Base-by-base conservation (phyloP, 2,888 invertebrate species). In the Cryptosula pallasiana region DNA sequence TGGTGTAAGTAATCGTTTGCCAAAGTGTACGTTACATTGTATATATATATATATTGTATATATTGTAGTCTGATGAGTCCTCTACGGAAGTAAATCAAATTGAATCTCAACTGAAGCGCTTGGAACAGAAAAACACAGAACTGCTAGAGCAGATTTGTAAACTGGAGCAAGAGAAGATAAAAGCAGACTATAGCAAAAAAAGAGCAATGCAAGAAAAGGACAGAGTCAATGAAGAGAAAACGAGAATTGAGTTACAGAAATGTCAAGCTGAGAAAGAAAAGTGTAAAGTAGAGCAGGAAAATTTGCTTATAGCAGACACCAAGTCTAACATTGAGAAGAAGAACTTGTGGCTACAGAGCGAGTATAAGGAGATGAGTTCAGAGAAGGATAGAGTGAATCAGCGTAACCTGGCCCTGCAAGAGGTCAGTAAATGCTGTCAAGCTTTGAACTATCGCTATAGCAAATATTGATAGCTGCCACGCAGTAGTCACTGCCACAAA, bases 401-500 rank as follows among this genome's bases (percentile, higher is more conserved):
- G 63, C 9, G 13, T 27, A 34, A 32, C 32, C 25, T 63, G 3
- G 13, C 25, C 29, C 63, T 63, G n/a, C 63, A 63, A 27, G 63
- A 63, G 63, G 63, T 63, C 5, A 9, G 32, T 55, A 55, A 55
- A n/a, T n/a, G n/a, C n/a, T n/a, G n/a, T n/a, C n/a, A n/a, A n/a
- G n/a, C n/a, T n/a, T n/a, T n/a, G n/a, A n/a, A n/a, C n/a, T n/a
- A n/a, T n/a, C n/a, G n/a, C n/a, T n/a, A n/a, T n/a, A n/a, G n/a
- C n/a, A n/a, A n/a, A n/a, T n/a, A n/a, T n/a, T n/a, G n/a, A n/a
- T n/a, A n/a, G n/a, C n/a, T n/a, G n/a, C n/a, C n/a, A n/a, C n/a
- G n/a, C n/a, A n/a, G n/a, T n/a, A n/a, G n/a, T n/a, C n/a, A n/a
- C n/a, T n/a, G n/a, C n/a, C n/a, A n/a, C n/a, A n/a, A n/a, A n/a